phyloP scores from a whole-genome alignment of 2,113 vertebrate genomes.

The Dromiciops gliroides region DNA sequence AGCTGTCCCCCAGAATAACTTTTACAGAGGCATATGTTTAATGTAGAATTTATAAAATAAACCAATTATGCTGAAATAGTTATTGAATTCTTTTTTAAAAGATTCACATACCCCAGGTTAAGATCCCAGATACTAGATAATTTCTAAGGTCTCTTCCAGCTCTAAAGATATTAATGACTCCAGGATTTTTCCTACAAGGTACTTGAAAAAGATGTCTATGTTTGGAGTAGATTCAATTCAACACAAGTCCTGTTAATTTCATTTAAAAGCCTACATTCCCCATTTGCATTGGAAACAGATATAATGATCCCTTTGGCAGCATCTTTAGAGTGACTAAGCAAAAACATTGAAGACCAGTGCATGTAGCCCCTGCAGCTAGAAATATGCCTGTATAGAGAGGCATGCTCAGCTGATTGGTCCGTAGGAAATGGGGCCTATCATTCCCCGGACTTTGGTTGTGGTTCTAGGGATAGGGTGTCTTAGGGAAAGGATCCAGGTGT shows the following conservation, averaged over 20 bases:
- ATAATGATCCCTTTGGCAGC: background rate
- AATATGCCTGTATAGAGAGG: background rate
- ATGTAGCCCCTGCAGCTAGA: background rate
- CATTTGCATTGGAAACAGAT: background rate
- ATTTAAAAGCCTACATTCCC: background rate
- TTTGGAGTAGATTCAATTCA: conserved; percentile 1
- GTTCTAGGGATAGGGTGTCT: background rate
- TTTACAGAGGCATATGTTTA: background rate
- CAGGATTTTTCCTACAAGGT: background rate
- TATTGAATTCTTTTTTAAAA: background rate
- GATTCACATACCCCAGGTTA: background rate
- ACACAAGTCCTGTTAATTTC: background rate
- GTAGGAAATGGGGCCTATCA: background rate
- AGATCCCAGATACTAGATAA: background rate
- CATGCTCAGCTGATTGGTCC: background rate
- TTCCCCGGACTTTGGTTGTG: background rate
- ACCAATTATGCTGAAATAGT: background rate
- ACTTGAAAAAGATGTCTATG: conserved; percentile 4
- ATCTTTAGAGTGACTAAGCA: background rate
- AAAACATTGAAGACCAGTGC: background rate
- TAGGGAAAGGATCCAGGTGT: background rate
- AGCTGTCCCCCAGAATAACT: background rate
- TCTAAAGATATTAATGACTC: background rate
- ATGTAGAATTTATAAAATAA: too few relatives aligned
- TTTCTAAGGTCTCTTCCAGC: background rate